phyloP scores from a whole-genome alignment of 1,140 invertebrate species.

The Calycopis cecrops region DNA sequence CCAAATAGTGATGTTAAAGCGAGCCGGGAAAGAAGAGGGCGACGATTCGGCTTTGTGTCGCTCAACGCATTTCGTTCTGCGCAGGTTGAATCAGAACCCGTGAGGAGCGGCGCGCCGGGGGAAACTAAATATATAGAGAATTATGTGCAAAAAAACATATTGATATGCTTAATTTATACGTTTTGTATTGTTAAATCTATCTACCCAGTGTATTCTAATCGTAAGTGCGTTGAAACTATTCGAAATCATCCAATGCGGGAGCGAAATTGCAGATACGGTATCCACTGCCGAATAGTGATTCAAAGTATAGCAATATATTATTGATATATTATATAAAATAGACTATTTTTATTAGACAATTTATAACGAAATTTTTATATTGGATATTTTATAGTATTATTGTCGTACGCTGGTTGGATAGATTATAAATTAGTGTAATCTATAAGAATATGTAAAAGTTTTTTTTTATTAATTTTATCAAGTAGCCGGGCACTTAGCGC shows the following conservation, averaged over 20 bases:
- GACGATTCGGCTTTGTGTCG: slow-evolving; percentile 49
- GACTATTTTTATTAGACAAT: no score
- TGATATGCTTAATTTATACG: slow-evolving; percentile 38
- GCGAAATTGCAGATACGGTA: no score
- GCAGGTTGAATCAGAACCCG: slow-evolving; percentile 71
- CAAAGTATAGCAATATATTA: no score
- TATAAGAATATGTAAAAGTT: slow-evolving; percentile 27
- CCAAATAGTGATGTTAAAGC: slow-evolving; percentile 11
- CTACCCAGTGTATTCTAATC: no score
- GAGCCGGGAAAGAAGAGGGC: slow-evolving; percentile 48
- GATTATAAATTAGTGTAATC: slow-evolving; percentile 20
- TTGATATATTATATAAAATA: no score
- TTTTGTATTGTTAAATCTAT: slow-evolving; percentile 17
- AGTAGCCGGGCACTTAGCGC: slow-evolving; percentile 11
- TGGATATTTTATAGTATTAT: slow-evolving; percentile 4
- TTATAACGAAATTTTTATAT: no score
- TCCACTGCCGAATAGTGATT: no score
- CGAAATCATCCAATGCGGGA: no score
- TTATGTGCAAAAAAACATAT: slow-evolving; percentile 35
- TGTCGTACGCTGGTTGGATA: slow-evolving; percentile 15
- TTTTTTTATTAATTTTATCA: slow-evolving; percentile 26
- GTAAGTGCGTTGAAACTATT: no score
- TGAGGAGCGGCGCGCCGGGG: slow-evolving; percentile 36
- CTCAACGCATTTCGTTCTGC: slow-evolving; percentile 61
- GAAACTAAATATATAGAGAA: slow-evolving; percentile 29